Evolutionary conservation across 2,113 vertebrate genomes (phyloP), one percentile per base, ranked within the genome.

Genomic region (Bothrops jararaca): DNA sequence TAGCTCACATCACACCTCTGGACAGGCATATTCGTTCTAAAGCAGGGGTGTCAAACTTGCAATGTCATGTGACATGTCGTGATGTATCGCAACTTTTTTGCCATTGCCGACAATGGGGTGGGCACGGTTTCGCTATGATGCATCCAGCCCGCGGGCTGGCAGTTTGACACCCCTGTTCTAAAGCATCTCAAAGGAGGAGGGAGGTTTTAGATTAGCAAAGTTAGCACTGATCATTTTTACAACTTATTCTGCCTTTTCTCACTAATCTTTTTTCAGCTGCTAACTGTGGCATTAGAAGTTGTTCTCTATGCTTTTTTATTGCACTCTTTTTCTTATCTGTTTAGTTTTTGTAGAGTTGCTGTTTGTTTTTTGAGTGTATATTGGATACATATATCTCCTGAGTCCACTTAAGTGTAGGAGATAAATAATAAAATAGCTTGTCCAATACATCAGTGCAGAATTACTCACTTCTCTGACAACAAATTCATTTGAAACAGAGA

Each of bases 1-100:
- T 94, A 96, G 96, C 97, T 97, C 93, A 95, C 95, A 96, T 96
- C 12, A 22, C 94, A 94, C 95, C 95, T 95, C 94, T 26, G 95
- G 96, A 96, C 94, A 9, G 89, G 74, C 91, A 90, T 3, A 1
- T 95, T 85, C 54, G 95, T 96, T 97, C 58, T 95, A 93, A 12
- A 85, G 9, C 4, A 34, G 48, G 48, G 48, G 8, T 50, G 48
- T 50, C 48, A 50, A 50, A 50, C 48, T 50, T 50, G 48, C 48
- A 50, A 50, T 50, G 48, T 50, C 48, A 50, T 1, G 48, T 50
- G 48, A 50, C 48, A 9, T 50, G 48, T 50, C 8, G 48, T 1
- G 8, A 50, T 1, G 8, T 50, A 50, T 50, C 48, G 8, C 1
- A 1, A 50, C 48, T 50, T 50, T 50, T 50, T 9, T 9, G 8